Evolutionary conservation across 2,888 invertebrate species (phyloP), one percentile per base, ranked within the genome.

Genomic region (Steromphala cineraria): DNA sequence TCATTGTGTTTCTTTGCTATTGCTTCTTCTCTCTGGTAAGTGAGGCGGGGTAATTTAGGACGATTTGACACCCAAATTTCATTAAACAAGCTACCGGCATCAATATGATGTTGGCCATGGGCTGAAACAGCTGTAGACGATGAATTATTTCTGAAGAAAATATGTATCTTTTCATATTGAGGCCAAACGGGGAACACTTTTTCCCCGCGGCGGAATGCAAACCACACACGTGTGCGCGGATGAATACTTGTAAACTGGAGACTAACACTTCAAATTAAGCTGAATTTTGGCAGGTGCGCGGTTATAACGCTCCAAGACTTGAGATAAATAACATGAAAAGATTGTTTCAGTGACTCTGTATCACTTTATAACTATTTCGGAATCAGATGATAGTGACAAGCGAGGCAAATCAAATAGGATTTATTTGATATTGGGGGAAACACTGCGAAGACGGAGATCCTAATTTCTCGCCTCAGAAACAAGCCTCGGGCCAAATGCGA

Each of bases 1-100:
- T n/a, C 36, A 71, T 71, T 71, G 71, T 71, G 71, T 36, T 31
- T 71, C 71, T 71, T 36, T 19, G 36, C 71, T 17, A 36, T 36
- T 21, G 17, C 40, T 71, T 28, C 36, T 71, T 71, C 19, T 71
- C 19, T 36, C 36, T 36, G 71, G 71, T 40, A 31, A 71, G 40
- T n/a, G 71, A 71, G 71, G 71, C 71, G 71, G 40, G 71, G 19
- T 71, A 71, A 71, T 40, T 71, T 71, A 40, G 71, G 19, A 71
- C 71, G 36, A 71, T 71, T 71, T 71, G 71, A 71, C 71, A 71
- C 71, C 71, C 71, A 71, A 71, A 71, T 71, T 71, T 71, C 71
- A 71, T 71, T 71, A 71, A 71, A 71, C 71, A 71, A 71, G 71
- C 71, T 71, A 71, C 71, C 8, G 36, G 71, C 71, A 36, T 36